Base-by-base conservation (phyloP, 2,888 invertebrate species). In the Sialis lutaria region DNA sequence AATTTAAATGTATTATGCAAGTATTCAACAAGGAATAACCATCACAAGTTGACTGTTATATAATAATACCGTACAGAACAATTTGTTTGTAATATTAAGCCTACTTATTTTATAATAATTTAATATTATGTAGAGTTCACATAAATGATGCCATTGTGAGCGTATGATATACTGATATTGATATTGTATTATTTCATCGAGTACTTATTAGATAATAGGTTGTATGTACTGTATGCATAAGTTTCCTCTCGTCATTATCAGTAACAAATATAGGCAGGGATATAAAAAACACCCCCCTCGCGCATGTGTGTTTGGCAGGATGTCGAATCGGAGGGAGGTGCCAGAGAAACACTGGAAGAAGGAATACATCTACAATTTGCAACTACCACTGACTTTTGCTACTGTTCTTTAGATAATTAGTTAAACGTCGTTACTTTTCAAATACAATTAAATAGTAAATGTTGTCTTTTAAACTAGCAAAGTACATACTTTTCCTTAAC, bases 191-290 rank as follows among this genome's bases (percentile, higher is more conserved):
- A 30, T 42, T 42, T 32, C 33, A 32, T 40, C 40, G 32, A 40
- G 30, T 46, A 40, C 33, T 46, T 40, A 40, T 46, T 41, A 42
- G 10, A 46, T 46, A 46, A 46, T 46, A 22, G 22, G 22, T 22
- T 22, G 22, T 22, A 22, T 22, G 22, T 22, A 22, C 22, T 22
- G 22, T 22, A 22, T 22, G 22, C 22, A 22, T 46, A 40, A 32
- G 22, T 33, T 46, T 46, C 32, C 40, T 40, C 41, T 40, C 40
- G 40, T 40, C 46, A 40, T 41, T 40, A 40, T 34, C 33, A 46
- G 22, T 46, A 46, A 46, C 47, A 47, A 47, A 47, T 47, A 47
- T 42, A 47, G 47, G 47, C 47, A 47, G 42, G 42, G 42, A 47
- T 35, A 34, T 30, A 33, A 37, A 46, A 35, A 42, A 47, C 47